Base-by-base conservation (phyloP, 2,113 vertebrate genomes). In the Uria aalge region DNA sequence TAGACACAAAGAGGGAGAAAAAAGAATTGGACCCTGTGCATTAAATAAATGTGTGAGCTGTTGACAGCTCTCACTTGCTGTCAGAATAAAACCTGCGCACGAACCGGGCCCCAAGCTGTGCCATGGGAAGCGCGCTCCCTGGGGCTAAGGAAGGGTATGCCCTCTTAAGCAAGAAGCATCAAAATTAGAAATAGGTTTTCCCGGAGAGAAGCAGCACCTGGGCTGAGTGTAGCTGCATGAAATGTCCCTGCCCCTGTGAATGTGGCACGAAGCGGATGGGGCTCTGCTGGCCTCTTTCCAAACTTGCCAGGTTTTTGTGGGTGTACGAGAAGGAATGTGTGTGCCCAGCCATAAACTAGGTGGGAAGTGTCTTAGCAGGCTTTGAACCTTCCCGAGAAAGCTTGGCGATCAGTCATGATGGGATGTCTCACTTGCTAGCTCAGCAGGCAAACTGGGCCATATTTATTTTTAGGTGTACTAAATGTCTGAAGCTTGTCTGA, bases 231-330 rank as follows among this genome's bases (percentile, higher is more conserved):
- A 67, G 68, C 89, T 19, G 40, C 1, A 1, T 66, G 90, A 81
- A 75, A 40, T 22, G 72, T 53, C 85, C 57, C 88, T 87, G 85
- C 73, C 80, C 0, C 0, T 22, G 86, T 29, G 94, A 83, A 29
- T 6, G 36, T 24, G 82, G 96, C 88, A 90, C 4, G 3, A 19
- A 96, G 93, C 98, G 98, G 97, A 97, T 96, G 92, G 97, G 97
- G 48, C 90, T 59, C 53, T 66, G 66, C 93, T 93, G 98, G 96
- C 95, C 80, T 59, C 76, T 83, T 62, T 67, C 92, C 91, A 94
- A 30, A 8, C 38, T 45, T 64, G 34, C 88, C 97, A 93, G 94
- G 29, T 95, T 98, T 94, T 90, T 40, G 83, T 90, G 93, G 93
- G 55, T 91, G 17, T 86, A 71, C 78, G 6, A 10, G 77, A 15